Evolutionary conservation across 2,888 invertebrate species (phyloP).

Genomic region (Sphaeridia pumilis): DNA sequence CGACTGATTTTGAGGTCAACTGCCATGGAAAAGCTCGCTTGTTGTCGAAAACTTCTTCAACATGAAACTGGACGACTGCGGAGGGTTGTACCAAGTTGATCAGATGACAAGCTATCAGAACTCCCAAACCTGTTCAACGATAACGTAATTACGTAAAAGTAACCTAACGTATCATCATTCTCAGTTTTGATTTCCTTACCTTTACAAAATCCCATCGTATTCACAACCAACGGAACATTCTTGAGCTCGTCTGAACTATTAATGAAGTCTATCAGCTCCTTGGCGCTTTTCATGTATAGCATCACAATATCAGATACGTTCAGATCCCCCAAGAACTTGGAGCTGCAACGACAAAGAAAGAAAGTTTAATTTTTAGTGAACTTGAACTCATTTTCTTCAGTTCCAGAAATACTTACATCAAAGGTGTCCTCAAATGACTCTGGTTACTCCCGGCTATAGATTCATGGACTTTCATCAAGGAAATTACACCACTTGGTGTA

Average conservation of each 20-base stretch:
- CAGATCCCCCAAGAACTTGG: constrained; percentile 54
- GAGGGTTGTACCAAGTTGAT: constrained; percentile 52
- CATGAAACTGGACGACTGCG: constrained; percentile 56
- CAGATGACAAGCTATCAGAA: constrained; percentile 51
- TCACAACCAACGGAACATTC: constrained; percentile 55
- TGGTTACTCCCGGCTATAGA: constrained; percentile 70
- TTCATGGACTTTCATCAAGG: constrained; percentile 51
- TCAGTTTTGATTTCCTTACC: too few species aligned
- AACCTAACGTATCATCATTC: too few species aligned
- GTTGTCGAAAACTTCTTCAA: constrained; percentile 36
- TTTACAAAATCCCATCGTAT: constrained; percentile 70
- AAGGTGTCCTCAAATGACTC: constrained; percentile 53
- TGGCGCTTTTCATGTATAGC: constrained; percentile 49
- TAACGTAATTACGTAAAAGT: too few species aligned
- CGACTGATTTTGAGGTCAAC: background rate
- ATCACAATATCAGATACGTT: constrained; percentile 51
- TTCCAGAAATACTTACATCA: too few species aligned
- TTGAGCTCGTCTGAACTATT: constrained; percentile 5
- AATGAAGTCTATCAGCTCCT: constrained; percentile 44
- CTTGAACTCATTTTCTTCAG: too few species aligned
- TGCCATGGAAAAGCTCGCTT: background rate
- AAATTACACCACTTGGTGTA: constrained; percentile 68
- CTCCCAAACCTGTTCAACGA: constrained; percentile 46
- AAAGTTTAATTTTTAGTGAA: too few species aligned
- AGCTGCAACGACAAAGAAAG: too few species aligned